Evolutionary conservation across 1,140 invertebrate species (phyloP), one percentile per base, ranked within the genome.

Genomic region (Drosophila nannoptera): DNA sequence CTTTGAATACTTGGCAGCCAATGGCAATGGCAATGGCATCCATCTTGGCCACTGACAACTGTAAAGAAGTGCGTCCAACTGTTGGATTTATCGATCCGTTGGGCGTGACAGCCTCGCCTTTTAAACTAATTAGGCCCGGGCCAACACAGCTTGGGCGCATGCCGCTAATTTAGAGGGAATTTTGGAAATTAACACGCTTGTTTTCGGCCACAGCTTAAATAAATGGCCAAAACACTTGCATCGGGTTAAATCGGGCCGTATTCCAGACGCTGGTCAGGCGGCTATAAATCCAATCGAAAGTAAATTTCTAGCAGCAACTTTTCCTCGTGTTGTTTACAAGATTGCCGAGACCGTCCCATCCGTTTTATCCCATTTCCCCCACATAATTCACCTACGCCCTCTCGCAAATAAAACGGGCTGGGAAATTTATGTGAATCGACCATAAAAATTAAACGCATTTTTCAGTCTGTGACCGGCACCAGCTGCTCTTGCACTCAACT

Each of bases 51-150:
- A 67, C 80, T 84, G 80, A 80, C 80, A 86, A 80, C 73, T 81
- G 78, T 63, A 77, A 70, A 74, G 72, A 75, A 66, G 74, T 75
- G 73, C 60, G 74, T 61, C 69, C 81, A 86, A 68, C 77, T 86
- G 81, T 80, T 80, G 80, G 81, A 74, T 78, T 74, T 83, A 86
- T 86, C 77, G 81, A 86, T 86, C 62, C 42, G 8, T 7, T 48
- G 35, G 43, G 7, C 32, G 16, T 22, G 22, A 22, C 22, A 38
- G 64, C 62, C 54, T 32, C 48, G 66, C 76, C 81, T 86, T 84
- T 84, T 86, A 84, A 84, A 84, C 73, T 80, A 84, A 86, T 84
- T 86, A 84, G 75, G 80, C 69, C 59, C 45, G 42, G 59, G 53
- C 12, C 54, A 33, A 56, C 53, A 56, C 3, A 22, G 22, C 60